phyloP scores from a whole-genome alignment of 2,888 invertebrate genomes.

The Dendrolimus houi region DNA sequence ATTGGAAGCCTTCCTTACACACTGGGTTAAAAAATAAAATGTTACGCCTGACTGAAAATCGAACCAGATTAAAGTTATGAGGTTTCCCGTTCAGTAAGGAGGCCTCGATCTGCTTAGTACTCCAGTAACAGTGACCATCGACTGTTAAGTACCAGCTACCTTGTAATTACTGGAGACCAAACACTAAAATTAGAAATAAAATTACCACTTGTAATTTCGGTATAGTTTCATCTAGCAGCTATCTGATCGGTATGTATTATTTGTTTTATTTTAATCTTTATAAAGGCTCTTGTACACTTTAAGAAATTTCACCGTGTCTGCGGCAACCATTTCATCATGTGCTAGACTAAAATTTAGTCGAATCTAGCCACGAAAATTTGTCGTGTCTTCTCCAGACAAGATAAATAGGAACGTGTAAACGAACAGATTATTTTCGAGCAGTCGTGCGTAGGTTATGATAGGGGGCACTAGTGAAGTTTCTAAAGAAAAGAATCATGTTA shows the following conservation, averaged over 20 bases:
- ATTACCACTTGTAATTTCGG: background rate
- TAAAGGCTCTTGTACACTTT: background rate
- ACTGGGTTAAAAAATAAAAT: conserved; percentile 15
- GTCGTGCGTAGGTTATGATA: too few relatives aligned
- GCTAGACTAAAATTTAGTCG: too few relatives aligned
- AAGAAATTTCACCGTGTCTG: conserved; percentile 3
- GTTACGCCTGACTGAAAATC: conserved; percentile 45
- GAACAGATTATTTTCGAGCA: too few relatives aligned
- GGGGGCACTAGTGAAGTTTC: too few relatives aligned
- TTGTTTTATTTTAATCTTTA: conserved; percentile 1
- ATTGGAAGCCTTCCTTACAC: background rate
- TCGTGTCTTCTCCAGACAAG: too few relatives aligned
- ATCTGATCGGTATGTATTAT: background rate
- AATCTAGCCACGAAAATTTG: too few relatives aligned
- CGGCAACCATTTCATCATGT: too few relatives aligned
- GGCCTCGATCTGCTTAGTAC: conserved; percentile 40
- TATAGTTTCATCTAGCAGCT: too few relatives aligned
- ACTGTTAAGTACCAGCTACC: conserved; percentile 13
- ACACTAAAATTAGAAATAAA: conserved; percentile 6
- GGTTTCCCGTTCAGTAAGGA: conserved; percentile 50
- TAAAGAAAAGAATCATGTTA: too few relatives aligned
- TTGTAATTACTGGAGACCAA: conserved; percentile 8
- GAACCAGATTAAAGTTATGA: conserved; percentile 46
- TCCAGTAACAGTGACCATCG: conserved; percentile 27
- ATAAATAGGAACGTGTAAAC: too few relatives aligned